Base-by-base conservation (phyloP, 2,113 vertebrate species). In the Hypanus sabinus region DNA sequence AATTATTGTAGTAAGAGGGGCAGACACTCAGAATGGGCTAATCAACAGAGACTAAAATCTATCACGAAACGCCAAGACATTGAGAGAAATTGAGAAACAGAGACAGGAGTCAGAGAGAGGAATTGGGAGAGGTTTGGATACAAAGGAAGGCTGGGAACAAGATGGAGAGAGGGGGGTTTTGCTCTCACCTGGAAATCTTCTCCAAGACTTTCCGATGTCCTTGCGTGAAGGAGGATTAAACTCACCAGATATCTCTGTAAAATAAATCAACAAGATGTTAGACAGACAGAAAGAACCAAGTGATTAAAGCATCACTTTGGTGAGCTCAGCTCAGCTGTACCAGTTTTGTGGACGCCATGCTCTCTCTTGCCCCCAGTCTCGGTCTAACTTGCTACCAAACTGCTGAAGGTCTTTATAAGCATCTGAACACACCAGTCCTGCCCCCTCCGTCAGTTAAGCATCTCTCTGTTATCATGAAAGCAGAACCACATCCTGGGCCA, bases 101-200 rank as follows among this genome's bases (percentile, higher is more conserved):
- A 46, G 46, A 3, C 2, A 46, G 46, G 46, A 46, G 46, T 46
- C 46, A 46, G 46, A 46, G 46, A 46, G 46, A 46, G 4, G 46
- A 46, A 46, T 3, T 46, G 46, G 46, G 46, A 46, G 46, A 46
- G 46, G 46, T 46, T 1, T 1, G 4, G 46, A 46, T 1, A 46
- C 46, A 27, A 33, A 16, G 55, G 38, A 0, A 46, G 14, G 75
- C 36, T 2, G 38, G n/a, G 68, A 71, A 20, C 14, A 22, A 71
- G 11, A 71, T 14, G 20, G 68, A 71, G 68, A 71, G 68, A 71
- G 10, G 55, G 33, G 27, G 83, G 36, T 20, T n/a, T 94, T 70
- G 55, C 62, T 95, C 76, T 68, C 94, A 94, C 94, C 95, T 96
- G 95, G 96, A 96, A 95, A 96, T 95, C 79, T 55, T 83, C 10